Evolutionary conservation across 2,797 vertebrate species (phyloP), one percentile per base, ranked within the genome.

Genomic region (Psittacula derbiana): DNA sequence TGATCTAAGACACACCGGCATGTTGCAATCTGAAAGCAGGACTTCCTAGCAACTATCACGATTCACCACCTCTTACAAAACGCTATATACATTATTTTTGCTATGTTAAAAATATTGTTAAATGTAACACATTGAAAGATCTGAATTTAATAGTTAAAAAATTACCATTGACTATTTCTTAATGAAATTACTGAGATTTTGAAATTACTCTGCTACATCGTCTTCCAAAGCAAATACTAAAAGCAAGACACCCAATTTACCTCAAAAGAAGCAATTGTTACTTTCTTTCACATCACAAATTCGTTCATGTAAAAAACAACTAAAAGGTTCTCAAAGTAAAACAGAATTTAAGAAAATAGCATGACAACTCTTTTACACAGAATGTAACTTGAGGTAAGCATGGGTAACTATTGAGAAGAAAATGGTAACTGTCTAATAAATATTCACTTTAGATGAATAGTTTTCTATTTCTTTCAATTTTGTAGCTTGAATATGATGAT

Each of bases 301-400:
- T 86, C 49, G 72, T n/a, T 80, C 74, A 41, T 8, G 5, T 74
- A 87, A 96, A 75, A 93, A 73, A 5, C 50, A 71, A 70, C 49
- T 30, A 62, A 66, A 17, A 41, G 18, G 20, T 78, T 96, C 90
- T 93, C n/a, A 79, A 72, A 72, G 73, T 66, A 84, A 92, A 96
- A 85, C 0, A 62, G 61, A 36, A 79, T 69, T 96, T 83, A 62
- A 90, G 49, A 33, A 91, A 95, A 93, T 25, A 93, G 12, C 47
- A 80, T 78, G 47, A 81, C 21, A 82, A 60, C 17, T 90, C 21
- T 91, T 76, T 87, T 31, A 55, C 30, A 72, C 25, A 89, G 44
- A 80, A 96, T 66, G 25, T 27, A 84, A 80, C 88, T 57, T 93
- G 49, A 96, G 46, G 33, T 90, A 30, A 90, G 31, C 55, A 72